Evolutionary conservation across 2,113 vertebrate species (phyloP).

Genomic region (Myrmecophaga tridactyla): DNA sequence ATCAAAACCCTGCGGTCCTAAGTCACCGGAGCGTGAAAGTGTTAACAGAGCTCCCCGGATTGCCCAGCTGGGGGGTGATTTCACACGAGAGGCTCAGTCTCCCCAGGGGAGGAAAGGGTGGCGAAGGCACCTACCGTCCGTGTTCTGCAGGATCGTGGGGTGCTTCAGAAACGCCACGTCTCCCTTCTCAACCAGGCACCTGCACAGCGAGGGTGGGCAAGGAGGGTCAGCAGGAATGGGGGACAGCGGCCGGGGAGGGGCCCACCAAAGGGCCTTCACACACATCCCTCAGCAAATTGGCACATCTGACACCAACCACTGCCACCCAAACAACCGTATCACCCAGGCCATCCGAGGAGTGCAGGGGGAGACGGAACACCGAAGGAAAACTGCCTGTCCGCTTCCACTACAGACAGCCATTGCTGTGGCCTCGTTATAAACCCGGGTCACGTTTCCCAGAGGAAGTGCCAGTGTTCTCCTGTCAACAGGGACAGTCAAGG

Average conservation of each 20-base stretch:
- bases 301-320: too few relatives aligned
- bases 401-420: neutral
- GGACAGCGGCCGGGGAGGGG: neutral
- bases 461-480: neutral
- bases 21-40: neutral
- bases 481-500: neutral
- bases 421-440: neutral
- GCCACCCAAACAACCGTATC: neutral
- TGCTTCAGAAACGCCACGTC: conserved; percentile 93
- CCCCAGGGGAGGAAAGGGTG: neutral
- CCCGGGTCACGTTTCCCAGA: neutral
- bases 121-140: conserved; percentile 76
- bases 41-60: neutral
- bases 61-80: neutral
- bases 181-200: conserved; percentile 88
- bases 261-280: neutral
- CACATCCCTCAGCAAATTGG: too few relatives aligned
- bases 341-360: neutral
- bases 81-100: neutral
- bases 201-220: conserved; percentile 65
- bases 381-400: neutral
- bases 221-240: neutral
- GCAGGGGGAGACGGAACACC: neutral
- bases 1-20: neutral
- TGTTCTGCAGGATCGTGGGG: conserved; percentile 83